Conservation (phyloP, 2,888 invertebrate genomes). For the Drosophila affinis region DNA sequence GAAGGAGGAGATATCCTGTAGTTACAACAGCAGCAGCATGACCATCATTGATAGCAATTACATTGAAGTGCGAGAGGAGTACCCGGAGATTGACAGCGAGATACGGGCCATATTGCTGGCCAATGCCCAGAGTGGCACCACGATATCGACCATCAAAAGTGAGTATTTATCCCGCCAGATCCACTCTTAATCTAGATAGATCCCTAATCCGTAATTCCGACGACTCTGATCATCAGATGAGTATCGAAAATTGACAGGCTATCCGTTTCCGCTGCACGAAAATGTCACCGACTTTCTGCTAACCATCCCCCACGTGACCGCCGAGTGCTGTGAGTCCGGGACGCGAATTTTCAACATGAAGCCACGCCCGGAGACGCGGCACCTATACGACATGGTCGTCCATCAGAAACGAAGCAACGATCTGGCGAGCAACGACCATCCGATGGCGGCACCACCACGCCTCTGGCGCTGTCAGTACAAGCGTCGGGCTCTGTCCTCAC, state of each 20-base stretch:
- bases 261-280: conserved; percentile 76
- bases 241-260: conserved; percentile 79
- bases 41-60: conserved; percentile 74
- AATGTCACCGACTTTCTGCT: conserved; percentile 81
- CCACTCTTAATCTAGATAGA: neutral
- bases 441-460: conserved; percentile 46
- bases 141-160: conserved; percentile 82
- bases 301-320: conserved; percentile 79
- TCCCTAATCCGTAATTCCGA: neutral
- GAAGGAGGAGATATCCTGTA: conserved; percentile 6
- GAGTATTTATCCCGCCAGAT: conserved; percentile 36
- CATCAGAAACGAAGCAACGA: conserved; percentile 71
- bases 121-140: conserved; percentile 81
- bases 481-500: conserved; percentile 36
- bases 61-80: conserved; percentile 71
- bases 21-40: conserved; percentile 58
- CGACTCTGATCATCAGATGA: conserved; percentile 64
- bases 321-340: conserved; percentile 75
- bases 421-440: conserved; percentile 8
- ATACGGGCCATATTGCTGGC: conserved; percentile 80
- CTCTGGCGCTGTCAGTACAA: conserved; percentile 55
- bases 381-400: conserved; percentile 80
- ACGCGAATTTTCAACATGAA: conserved; percentile 80
- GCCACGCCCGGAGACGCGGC: conserved; percentile 77
- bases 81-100: conserved; percentile 79